Evolutionary conservation across 2,797 vertebrate species (phyloP), one percentile per base, ranked within the genome.

Genomic region (Eulemur albifrons): DNA sequence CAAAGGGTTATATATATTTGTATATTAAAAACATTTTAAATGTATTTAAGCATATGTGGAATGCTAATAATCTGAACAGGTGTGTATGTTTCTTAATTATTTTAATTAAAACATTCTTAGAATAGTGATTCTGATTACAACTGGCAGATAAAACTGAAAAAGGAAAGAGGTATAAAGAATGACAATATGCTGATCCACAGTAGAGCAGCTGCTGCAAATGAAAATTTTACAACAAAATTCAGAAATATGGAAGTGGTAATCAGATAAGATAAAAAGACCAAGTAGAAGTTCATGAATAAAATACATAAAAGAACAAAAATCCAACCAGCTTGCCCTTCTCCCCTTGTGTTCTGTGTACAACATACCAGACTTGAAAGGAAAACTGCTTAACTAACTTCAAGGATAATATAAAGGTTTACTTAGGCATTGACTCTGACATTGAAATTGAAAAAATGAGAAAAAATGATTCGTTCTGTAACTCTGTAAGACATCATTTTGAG

Each of bases 11-110:
- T 5, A 38, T 9, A 21, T 1, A 12, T 57, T 70, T 43, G 52
- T 35, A 40, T 38, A 65, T 30, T 86, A 50, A 82, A 73, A 69
- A 35, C 10, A 75, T 4, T 50, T 73, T 52, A 20, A 32, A 40
- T 84, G 9, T 45, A 80, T 59, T 92, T 48, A 91, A 67, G 23
- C 7, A 9, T 35, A 48, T 67, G 6, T 38, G 15, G 17, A 25
- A 82, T 73, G 21, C 13, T 77, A 45, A 27, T 25, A 81, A 50
- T 73, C 32, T 65, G 15, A 92, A 76, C 27, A 93, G 20, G 23
- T 84, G 15, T 88, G 40, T n/a, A 63, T 95, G 79, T 96, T 93
- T 67, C 38, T 76, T 72, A 43, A 65, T 79, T 61, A 83, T 67
- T 89, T 82, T 86, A 59, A 85, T 61, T 90, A 86, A 93, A 73